Evolutionary conservation across 1,140 invertebrate species (phyloP).

Genomic region (Sogatella furcifera): DNA sequence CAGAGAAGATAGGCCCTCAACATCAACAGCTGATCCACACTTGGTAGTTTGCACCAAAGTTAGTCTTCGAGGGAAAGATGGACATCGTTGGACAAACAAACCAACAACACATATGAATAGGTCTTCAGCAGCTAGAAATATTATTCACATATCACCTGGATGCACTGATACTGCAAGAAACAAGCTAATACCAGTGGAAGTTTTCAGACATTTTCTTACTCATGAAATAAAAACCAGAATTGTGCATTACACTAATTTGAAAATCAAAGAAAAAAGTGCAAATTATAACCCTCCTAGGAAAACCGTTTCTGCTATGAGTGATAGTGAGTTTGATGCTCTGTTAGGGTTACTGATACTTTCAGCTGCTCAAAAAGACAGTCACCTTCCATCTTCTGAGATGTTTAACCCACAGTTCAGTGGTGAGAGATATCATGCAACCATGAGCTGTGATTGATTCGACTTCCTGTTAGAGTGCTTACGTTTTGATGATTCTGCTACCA

Average conservation of each 20-base stretch:
- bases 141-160: not conserved
- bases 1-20: no score
- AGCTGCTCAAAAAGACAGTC: slow-evolving; percentile 22
- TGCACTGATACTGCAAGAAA: not conserved
- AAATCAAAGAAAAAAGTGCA: not conserved
- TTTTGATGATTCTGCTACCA: slow-evolving; percentile 27
- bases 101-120: not conserved
- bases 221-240: not conserved
- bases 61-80: not conserved
- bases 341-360: slow-evolving; percentile 19
- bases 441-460: slow-evolving; percentile 27
- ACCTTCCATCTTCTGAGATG: slow-evolving; percentile 19
- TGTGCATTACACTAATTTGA: not conserved
- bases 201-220: not conserved
- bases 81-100: not conserved
- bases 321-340: slow-evolving; percentile 10
- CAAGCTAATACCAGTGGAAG: not conserved
- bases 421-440: slow-evolving; percentile 21
- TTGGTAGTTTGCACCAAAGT: not conserved
- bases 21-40: not conserved
- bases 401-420: slow-evolving; percentile 21
- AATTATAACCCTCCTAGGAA: not conserved
- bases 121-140: not conserved
- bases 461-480: slow-evolving; percentile 27
- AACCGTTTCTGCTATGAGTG: not conserved